A percentile compares a stretch with the other conserved stretches of the same genome.
phyloP scores from a whole-genome alignment of 2,797 vertebrate species.

The Prionace glauca region DNA sequence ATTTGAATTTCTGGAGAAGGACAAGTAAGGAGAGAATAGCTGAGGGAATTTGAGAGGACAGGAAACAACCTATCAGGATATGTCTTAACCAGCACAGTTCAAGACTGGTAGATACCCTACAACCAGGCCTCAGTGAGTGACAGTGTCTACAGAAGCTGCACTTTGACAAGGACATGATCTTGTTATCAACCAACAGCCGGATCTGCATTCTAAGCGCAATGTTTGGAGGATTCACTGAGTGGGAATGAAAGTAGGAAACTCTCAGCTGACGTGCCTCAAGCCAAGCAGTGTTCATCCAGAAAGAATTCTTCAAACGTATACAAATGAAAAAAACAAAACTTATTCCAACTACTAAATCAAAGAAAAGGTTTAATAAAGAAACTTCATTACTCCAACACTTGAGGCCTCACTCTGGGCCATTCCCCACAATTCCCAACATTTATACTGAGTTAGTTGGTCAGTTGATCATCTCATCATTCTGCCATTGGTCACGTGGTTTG shows the following conservation, averaged over 20 bases:
- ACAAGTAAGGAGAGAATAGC: neutral
- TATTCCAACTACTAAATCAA: no score
- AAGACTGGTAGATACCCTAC: neutral
- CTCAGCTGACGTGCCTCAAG: neutral
- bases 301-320: no score
- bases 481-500: no score
- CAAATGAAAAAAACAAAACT: no score
- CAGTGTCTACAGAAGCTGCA: no score
- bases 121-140: no score
- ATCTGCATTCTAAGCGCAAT: neutral
- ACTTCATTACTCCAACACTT: no score
- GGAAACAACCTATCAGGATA: neutral
- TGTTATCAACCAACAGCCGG: neutral
- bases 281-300: neutral
- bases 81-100: neutral
- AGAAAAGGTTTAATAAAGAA: no score
- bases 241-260: neutral
- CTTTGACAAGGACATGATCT: neutral
- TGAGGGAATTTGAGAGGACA: neutral
- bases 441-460: no score
- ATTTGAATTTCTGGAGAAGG: neutral
- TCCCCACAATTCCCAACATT: no score
- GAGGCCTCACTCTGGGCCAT: no score
- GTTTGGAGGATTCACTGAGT: neutral
- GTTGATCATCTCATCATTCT: no score